Base-by-base conservation (phyloP, 2,113 vertebrate species). In the Hystrix cristata region DNA sequence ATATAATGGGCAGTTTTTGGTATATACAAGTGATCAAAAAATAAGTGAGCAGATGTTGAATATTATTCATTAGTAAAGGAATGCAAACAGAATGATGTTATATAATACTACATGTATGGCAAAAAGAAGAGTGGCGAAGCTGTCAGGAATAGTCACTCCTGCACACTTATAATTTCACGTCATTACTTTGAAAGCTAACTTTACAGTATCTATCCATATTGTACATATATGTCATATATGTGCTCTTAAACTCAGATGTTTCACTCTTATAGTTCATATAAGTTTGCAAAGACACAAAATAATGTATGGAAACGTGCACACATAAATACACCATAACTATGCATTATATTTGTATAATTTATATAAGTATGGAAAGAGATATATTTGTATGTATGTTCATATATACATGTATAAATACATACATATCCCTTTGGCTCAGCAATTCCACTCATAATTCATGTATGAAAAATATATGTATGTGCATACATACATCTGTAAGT, bases 131-230 rank as follows among this genome's bases (percentile, higher is more conserved):
- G 7, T 65, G 48, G 46, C 51, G 87, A 57, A 83, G 38, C 72
- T 96, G 3, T 93, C n/a, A 89, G 86, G n/a, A 97, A 46, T n/a
- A 95, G 23, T 71, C n/a, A 87, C 27, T 34, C 29, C 51, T 78
- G 46, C 19, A 67, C 16, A 48, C 31, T 83, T 92, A 48, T 18
- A 86, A 90, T 8, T 79, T 95, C 7, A 27, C 71, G 9, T n/a
- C 65, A 64, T 65, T 80, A 38, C 72, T 97, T 95, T 90, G 57
- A 57, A 76, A 87, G 51, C 5, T 55, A 91, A 34, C 59, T 87
- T 91, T 82, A 81, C 13, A 51, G 7, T 93, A 43, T 65, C 43
- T 69, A 46, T 74, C 27, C 90, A 81, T 94, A 94, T 86, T 97
- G 0, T 78, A 81, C 83, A 11, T 71, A 13, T 55, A 55, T 79